Percentiles rank a stretch among this genome's conserved stretches.
Conservation (phyloP, 2,888 invertebrate genomes). For the Scaptodrosophila latifasciaeformis region DNA sequence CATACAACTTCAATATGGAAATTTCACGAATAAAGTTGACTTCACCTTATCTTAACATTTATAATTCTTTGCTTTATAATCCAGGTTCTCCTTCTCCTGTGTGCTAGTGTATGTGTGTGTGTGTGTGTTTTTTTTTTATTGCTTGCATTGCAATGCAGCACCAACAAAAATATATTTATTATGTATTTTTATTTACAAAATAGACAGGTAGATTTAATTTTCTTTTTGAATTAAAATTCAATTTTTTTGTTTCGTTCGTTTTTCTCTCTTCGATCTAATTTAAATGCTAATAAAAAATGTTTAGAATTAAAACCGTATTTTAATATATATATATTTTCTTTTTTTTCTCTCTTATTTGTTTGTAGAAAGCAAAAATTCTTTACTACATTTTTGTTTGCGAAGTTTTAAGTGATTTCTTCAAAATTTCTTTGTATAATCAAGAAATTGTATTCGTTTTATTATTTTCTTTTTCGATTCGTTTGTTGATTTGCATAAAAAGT, state of each 20-base stretch:
- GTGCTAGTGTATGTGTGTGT: too few relatives aligned
- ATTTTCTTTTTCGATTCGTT: slow-evolving; percentile 18
- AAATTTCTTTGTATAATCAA: slow-evolving; percentile 8
- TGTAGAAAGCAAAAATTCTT: slow-evolving; percentile 4
- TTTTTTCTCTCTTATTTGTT: slow-evolving; percentile 17
- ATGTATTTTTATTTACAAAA: slow-evolving; percentile 3
- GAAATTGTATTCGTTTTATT: slow-evolving; percentile 21
- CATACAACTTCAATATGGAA: slow-evolving; percentile 48
- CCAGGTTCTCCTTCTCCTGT: slow-evolving; percentile 12
- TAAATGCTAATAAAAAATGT: slow-evolving; percentile 21
- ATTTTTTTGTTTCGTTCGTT: slow-evolving; percentile 31
- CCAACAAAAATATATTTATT: slow-evolving; percentile 58
- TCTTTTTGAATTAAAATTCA: slow-evolving; percentile 52
- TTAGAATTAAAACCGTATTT: slow-evolving; percentile 14
- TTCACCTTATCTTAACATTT: slow-evolving; percentile 25
- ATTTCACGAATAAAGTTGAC: too few relatives aligned
- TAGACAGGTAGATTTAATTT: slow-evolving; percentile 7
- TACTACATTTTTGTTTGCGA: background rate
- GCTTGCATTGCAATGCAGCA: slow-evolving; percentile 30
- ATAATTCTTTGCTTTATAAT: slow-evolving; percentile 13
- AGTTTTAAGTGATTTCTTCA: background rate
- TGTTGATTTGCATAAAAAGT: slow-evolving; percentile 50
- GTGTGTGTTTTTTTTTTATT: too few relatives aligned
- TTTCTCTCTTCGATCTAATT: slow-evolving; percentile 35
- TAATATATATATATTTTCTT: slow-evolving; percentile 21